Evolutionary conservation across 2,113 vertebrate species (phyloP), one percentile per base, ranked within the genome.

Genomic region (Aviceda subcristata): DNA sequence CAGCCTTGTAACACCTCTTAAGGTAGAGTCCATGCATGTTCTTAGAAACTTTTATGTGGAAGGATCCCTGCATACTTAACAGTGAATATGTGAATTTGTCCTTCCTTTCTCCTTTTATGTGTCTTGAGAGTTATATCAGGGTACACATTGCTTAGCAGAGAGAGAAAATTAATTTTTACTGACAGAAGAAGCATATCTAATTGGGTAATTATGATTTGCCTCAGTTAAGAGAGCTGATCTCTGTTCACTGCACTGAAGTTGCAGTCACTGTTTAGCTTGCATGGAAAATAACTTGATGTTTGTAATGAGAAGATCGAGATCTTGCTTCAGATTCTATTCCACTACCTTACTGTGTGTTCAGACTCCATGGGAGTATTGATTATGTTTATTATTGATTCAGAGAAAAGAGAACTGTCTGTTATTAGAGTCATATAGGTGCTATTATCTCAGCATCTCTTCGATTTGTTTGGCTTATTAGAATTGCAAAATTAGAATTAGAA

Each of bases 191-290:
- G 86, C 12, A 0, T 75, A 69, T 78, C 79, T 81, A 84, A 94
- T 86, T 53, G 79, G 60, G 45, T 91, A 91, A 95, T 96, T 88
- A 83, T 15, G 53, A 63, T 93, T 90, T 83, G 72, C 57, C 50
- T 94, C 63, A 22, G 46, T 86, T 88, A 81, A 69, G 10, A 22
- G 63, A 56, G 79, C 48, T 91, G 86, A 56, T 63, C 76, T 57
- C 59, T 83, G 68, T 7, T 85, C 38, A 1, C 50, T 45, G 60
- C 39, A 8, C 34, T 39, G 39, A 71, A 71, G 76, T 69, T 56
- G 4, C 43, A 36, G 80, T 48, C n/a, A 7, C 63, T 60, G 12
- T 57, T 90, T 19, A 69, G 12, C 68, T 86, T 74, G 39, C 48
- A 43, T 1, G 4, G 79, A 48, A 87, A 64, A 11, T 64, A 16